Conservation (phyloP, 2,797 vertebrate species). For the Urophycis tenuis region DNA sequence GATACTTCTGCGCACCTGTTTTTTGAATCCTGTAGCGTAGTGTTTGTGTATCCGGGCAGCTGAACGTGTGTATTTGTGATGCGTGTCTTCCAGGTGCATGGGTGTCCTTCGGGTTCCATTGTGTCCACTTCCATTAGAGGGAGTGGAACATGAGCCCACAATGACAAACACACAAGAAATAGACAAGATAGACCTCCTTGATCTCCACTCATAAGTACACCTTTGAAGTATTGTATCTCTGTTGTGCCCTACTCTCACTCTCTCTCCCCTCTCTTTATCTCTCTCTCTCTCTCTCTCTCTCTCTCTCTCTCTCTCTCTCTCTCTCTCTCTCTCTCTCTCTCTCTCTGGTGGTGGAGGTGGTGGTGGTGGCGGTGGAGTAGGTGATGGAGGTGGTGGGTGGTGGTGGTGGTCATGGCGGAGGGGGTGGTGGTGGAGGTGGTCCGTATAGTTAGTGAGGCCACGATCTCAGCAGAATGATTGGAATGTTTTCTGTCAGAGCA, state of each 20-base stretch:
- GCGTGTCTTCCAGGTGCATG: background rate
- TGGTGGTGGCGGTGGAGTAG: too few relatives aligned
- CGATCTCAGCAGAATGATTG: too few relatives aligned
- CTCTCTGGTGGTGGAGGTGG: too few relatives aligned
- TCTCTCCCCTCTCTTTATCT: constrained; percentile 17
- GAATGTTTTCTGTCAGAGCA: too few relatives aligned
- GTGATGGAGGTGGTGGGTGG: too few relatives aligned
- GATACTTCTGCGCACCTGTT: background rate
- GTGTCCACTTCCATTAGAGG: background rate
- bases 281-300: background rate
- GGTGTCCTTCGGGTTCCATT: background rate
- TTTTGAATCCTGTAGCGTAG: background rate
- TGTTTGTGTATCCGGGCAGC: background rate
- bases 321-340: too few relatives aligned
- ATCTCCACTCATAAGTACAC: constrained; percentile 42
- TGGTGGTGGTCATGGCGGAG: too few relatives aligned
- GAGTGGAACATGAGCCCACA: background rate
- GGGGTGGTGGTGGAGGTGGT: too few relatives aligned
- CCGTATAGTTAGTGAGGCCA: too few relatives aligned
- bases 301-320: background rate
- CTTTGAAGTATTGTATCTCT: constrained; percentile 22
- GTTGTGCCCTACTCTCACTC: too few relatives aligned
- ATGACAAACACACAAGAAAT: constrained; percentile 20
- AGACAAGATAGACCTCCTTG: constrained; percentile 29
- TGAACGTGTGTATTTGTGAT: background rate